Conservation (phyloP, 2,888 invertebrate species). For the Osedax frankpressi region DNA sequence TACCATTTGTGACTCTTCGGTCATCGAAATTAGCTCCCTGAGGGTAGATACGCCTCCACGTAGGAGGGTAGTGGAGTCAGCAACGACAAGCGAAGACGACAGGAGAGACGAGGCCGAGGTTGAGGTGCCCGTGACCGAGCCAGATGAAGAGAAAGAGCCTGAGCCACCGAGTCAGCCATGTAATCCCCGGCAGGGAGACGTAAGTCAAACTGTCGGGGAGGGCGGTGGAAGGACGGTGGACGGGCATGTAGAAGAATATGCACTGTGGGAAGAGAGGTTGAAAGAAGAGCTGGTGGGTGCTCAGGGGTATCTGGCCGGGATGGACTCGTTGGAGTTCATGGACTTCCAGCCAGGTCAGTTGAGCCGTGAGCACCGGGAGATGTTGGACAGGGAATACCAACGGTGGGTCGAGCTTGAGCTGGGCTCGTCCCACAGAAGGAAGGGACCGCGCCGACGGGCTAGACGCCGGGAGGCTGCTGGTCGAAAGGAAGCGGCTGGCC, state of each 20-base stretch:
- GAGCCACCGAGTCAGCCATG: neutral
- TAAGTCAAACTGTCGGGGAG: neutral
- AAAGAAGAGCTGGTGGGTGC: neutral
- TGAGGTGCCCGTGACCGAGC: neutral
- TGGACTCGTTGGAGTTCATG: neutral
- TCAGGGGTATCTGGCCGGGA: neutral
- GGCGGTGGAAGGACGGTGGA: neutral
- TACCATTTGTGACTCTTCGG: too few relatives aligned
- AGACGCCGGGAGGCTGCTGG: slow-evolving; percentile 1
- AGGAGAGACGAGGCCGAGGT: neutral
- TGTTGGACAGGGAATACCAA: neutral
- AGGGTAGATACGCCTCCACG: neutral
- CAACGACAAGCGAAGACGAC: neutral
- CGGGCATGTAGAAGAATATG: neutral
- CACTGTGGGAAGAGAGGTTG: neutral
- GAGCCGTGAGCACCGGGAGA: neutral
- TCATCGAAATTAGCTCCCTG: too few relatives aligned
- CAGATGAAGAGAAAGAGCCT: neutral
- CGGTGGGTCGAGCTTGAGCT: neutral
- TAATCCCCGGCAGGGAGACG: neutral
- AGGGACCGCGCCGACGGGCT: neutral
- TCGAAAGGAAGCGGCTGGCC: too few relatives aligned
- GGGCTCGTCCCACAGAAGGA: neutral
- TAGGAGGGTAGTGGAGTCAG: neutral
- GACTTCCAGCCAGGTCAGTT: neutral